Conservation (phyloP, 2,113 vertebrate species). For the Dromaius novaehollandiae region DNA sequence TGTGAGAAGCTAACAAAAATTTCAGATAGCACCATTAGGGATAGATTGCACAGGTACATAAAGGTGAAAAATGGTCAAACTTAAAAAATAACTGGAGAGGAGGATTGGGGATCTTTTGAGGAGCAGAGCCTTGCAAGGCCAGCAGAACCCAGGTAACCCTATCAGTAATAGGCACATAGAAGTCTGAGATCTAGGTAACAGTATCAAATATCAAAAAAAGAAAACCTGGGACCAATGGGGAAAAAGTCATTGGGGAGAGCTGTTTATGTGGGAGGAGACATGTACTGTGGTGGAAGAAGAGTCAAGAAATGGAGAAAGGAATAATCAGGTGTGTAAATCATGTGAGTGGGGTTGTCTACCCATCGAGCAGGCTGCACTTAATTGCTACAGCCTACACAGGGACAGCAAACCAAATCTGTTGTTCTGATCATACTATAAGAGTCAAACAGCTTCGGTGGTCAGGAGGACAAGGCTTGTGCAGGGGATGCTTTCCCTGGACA, state of each 20-base stretch:
- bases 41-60: background rate
- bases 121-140: background rate
- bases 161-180: background rate
- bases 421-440: background rate
- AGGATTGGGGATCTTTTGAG: background rate
- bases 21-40: background rate
- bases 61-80: background rate
- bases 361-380: background rate
- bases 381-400: background rate
- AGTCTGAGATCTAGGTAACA: background rate
- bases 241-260: background rate
- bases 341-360: background rate
- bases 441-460: background rate
- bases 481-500: background rate
- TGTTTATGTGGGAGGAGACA: background rate
- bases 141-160: background rate
- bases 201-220: background rate
- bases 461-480: background rate
- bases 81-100: background rate
- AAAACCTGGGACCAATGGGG: too few relatives aligned
- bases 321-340: background rate
- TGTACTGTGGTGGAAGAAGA: background rate
- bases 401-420: background rate
- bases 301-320: background rate
- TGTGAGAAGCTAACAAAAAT: background rate